Conservation (phyloP, 2,113 vertebrate genomes). For the Epinephelus lanceolatus region DNA sequence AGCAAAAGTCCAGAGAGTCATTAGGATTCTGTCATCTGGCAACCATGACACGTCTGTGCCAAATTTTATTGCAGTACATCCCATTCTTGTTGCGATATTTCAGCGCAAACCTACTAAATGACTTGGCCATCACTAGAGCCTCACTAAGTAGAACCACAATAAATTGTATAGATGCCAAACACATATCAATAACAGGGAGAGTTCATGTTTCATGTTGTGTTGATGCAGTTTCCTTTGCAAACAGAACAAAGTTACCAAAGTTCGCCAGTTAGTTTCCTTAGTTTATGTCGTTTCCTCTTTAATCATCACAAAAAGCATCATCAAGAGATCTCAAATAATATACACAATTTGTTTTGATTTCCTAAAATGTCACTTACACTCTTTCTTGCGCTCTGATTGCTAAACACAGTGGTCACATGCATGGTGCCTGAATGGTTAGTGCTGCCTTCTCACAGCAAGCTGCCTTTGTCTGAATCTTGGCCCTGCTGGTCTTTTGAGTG, state of each 20-base stretch:
- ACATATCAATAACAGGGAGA: neutral
- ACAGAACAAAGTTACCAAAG: neutral
- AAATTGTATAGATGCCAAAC: neutral
- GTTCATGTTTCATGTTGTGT: neutral
- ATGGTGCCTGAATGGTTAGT: slow-evolving; percentile 8
- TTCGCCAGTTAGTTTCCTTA: neutral
- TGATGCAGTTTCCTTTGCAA: neutral
- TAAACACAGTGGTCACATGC: slow-evolving; percentile 28
- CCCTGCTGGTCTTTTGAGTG: slow-evolving; percentile 10
- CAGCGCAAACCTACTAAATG: neutral
- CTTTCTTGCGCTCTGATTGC: neutral
- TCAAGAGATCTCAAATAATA: slow-evolving; percentile 2
- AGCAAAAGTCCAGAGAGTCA: neutral
- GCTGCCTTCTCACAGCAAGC: slow-evolving; percentile 34
- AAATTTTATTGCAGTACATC: neutral
- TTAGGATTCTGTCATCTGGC: neutral
- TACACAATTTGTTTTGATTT: neutral
- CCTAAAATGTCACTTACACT: slow-evolving; percentile 14
- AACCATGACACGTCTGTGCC: neutral
- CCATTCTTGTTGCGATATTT: neutral
- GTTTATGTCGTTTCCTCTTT: neutral
- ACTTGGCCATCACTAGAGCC: neutral
- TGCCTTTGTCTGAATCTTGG: slow-evolving; percentile 40
- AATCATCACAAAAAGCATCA: neutral
- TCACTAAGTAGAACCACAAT: neutral